phyloP scores from a whole-genome alignment of 2,888 invertebrate species.

The Macrophya annulata region DNA sequence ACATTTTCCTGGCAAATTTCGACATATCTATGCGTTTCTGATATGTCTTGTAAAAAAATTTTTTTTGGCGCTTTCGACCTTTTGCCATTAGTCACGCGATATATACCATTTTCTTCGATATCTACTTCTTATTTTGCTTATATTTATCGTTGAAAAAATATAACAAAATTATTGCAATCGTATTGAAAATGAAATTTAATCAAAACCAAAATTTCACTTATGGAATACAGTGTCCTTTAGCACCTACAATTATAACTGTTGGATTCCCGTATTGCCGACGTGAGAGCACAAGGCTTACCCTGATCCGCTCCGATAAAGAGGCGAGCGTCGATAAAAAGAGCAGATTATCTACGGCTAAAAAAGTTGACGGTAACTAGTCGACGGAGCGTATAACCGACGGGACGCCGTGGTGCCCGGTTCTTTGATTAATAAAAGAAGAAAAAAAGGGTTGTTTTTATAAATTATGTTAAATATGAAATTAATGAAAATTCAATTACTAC shows the following conservation, averaged over 20 bases:
- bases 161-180: too few species aligned
- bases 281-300: not conserved
- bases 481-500: slow-evolving; percentile 2
- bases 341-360: slow-evolving; percentile 11
- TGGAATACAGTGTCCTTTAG: not conserved
- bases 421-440: too few species aligned
- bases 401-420: not conserved
- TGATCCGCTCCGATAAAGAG: not conserved
- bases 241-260: not conserved
- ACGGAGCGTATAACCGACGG: not conserved
- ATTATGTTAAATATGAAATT: not conserved
- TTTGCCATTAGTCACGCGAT: too few species aligned
- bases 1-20: too few species aligned
- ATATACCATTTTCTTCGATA: not conserved
- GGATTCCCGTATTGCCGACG: slow-evolving; percentile 12
- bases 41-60: too few species aligned
- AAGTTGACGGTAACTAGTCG: not conserved
- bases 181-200: not conserved
- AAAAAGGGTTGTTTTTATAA: not conserved
- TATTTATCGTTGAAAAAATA: too few species aligned
- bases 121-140: not conserved
- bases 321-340: slow-evolving; percentile 31
- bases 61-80: too few species aligned
- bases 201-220: too few species aligned
- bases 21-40: too few species aligned